Percentiles rank a stretch among this genome's conserved stretches.
phyloP scores from a whole-genome alignment of 2,113 vertebrate genomes.

The Grus americana region DNA sequence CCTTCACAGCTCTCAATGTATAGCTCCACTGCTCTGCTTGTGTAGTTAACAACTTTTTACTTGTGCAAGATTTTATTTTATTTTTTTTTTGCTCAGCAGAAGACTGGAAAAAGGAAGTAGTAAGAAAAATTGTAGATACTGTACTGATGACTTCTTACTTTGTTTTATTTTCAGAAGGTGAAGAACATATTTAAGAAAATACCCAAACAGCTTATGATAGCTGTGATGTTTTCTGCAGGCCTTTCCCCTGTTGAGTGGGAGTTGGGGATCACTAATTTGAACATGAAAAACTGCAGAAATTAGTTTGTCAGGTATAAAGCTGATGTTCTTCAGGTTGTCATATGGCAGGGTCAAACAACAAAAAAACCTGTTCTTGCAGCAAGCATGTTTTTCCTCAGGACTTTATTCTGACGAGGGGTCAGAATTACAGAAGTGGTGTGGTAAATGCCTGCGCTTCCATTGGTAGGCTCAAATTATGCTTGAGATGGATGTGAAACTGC shows the following conservation, averaged over 20 bases:
- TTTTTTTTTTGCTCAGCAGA: background rate
- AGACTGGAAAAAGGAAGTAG: background rate
- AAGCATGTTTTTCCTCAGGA: background rate
- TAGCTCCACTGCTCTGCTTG: background rate
- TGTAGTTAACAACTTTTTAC: background rate
- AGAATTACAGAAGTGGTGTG: background rate
- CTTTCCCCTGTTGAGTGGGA: background rate
- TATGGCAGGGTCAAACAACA: background rate
- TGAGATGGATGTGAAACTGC: background rate
- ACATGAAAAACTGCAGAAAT: background rate
- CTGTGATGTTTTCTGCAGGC: background rate
- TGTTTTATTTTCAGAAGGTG: background rate
- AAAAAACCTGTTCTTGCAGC: background rate
- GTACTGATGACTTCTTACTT: background rate
- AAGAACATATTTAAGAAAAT: background rate
- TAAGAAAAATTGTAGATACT: background rate
- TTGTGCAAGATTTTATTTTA: background rate
- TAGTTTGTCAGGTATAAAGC: background rate
- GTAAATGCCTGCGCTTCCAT: background rate
- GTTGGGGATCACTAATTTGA: background rate
- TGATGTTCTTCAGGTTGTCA: background rate
- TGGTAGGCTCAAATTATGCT: background rate
- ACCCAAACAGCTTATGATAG: background rate
- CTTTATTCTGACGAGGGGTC: background rate
- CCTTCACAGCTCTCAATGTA: background rate